Percentiles rank a stretch among this genome's conserved stretches.
Conservation (phyloP, 2,888 invertebrate genomes). For the Scaptodrosophila latifasciaeformis region DNA sequence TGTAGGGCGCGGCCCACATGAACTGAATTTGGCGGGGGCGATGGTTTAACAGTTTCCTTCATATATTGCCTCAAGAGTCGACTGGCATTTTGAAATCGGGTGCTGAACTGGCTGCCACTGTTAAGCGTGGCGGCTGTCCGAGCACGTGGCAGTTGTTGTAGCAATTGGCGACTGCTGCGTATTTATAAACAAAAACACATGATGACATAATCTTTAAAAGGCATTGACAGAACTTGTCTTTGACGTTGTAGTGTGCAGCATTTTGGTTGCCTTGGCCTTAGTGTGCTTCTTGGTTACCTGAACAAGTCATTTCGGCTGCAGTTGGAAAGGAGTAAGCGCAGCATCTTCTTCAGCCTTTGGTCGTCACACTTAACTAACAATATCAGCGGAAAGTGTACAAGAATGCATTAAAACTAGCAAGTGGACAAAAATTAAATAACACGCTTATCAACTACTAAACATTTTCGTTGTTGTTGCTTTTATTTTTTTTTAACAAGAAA, state of each 20-base stretch:
- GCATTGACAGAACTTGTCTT: not conserved
- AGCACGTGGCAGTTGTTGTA: constrained; percentile 37
- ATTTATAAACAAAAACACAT: constrained; percentile 20
- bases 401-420: too few relatives aligned
- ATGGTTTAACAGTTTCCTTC: constrained; percentile 7
- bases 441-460: constrained; percentile 4
- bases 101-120: constrained; percentile 20
- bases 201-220: constrained; percentile 55
- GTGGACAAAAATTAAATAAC: not conserved
- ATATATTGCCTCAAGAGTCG: constrained; percentile 42
- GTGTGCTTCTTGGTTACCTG: constrained; percentile 44
- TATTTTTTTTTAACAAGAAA: too few relatives aligned
- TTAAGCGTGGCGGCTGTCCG: not conserved
- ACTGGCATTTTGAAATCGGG: constrained; percentile 42
- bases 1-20: constrained; percentile 33
- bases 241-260: not conserved
- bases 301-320: constrained; percentile 58
- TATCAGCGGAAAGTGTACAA: not conserved
- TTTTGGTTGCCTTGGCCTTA: constrained; percentile 40
- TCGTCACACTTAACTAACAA: constrained; percentile 35
- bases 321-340: constrained; percentile 59
- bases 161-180: constrained; percentile 42
- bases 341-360: constrained; percentile 45
- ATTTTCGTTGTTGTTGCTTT: not conserved
- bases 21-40: not conserved